phyloP scores from a whole-genome alignment of 1,140 invertebrate genomes.

The Drosophila arizonae region DNA sequence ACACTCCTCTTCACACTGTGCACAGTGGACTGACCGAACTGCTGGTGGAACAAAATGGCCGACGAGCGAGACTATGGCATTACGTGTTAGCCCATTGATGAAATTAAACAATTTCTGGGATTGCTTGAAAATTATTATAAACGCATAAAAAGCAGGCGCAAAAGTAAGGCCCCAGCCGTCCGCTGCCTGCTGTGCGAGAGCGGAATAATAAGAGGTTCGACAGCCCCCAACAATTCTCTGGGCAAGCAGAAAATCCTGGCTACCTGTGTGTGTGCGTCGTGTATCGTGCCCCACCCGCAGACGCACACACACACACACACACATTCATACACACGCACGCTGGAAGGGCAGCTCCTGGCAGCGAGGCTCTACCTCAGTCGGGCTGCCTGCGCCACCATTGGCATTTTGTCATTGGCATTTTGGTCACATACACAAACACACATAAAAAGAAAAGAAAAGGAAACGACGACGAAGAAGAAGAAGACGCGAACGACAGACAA shows the following conservation, averaged over 20 bases:
- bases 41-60: slow-evolving; percentile 39
- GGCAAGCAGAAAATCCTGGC: slow-evolving; percentile 11
- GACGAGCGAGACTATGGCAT: slow-evolving; percentile 42
- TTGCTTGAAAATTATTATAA: slow-evolving; percentile 60
- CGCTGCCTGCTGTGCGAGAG: slow-evolving; percentile 55
- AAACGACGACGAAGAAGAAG: slow-evolving; percentile 32
- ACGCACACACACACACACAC: too few species aligned
- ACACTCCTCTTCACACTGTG: slow-evolving; percentile 2
- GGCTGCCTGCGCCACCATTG: slow-evolving; percentile 53
- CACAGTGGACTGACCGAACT: neutral
- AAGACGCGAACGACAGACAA: slow-evolving; percentile 27
- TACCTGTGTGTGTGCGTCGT: slow-evolving; percentile 13
- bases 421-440: slow-evolving; percentile 82
- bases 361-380: slow-evolving; percentile 27
- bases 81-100: slow-evolving; percentile 36
- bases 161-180: slow-evolving; percentile 31
- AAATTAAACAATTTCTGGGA: slow-evolving; percentile 67
- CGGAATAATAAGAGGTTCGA: slow-evolving; percentile 63
- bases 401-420: slow-evolving; percentile 74
- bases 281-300: too few species aligned
- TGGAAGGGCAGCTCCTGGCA: slow-evolving; percentile 22
- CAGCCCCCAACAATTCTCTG: slow-evolving; percentile 10
- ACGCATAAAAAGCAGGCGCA: slow-evolving; percentile 50
- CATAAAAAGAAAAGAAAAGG: slow-evolving; percentile 57
- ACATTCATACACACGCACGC: neutral